Percentiles rank a stretch among this genome's conserved stretches.
Conservation (phyloP, 2,113 vertebrate genomes). For the Xerus inauris region DNA sequence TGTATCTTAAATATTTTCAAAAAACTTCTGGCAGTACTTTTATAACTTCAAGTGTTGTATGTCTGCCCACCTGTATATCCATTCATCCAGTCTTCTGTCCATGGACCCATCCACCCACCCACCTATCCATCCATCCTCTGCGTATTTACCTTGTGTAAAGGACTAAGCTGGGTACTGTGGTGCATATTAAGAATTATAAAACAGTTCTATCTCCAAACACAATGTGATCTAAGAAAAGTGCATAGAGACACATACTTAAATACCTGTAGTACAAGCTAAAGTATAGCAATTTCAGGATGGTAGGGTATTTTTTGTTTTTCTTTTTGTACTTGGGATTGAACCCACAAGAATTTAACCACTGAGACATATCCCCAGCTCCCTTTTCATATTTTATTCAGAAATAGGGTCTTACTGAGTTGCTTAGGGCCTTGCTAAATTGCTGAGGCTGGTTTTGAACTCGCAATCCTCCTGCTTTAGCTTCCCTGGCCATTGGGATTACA, state of each 20-base stretch:
- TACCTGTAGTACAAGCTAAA: background rate
- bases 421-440: too few relatives aligned
- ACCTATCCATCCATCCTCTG: background rate
- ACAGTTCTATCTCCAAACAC: slow-evolving; percentile 3
- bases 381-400: too few relatives aligned
- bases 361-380: too few relatives aligned
- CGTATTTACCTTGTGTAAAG: background rate
- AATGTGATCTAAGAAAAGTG: background rate
- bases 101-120: background rate
- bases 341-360: too few relatives aligned
- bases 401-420: too few relatives aligned
- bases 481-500: too few relatives aligned
- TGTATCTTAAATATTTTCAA: background rate
- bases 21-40: background rate
- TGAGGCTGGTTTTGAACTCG: too few relatives aligned
- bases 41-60: background rate
- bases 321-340: too few relatives aligned
- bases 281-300: background rate
- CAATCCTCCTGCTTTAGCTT: too few relatives aligned
- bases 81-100: background rate
- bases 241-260: background rate
- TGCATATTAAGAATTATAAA: background rate
- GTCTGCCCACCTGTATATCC: background rate
- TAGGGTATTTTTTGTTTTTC: too few relatives aligned
- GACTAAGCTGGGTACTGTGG: background rate